Conservation (phyloP, 2,888 invertebrate genomes). For the Latheticus oryzae region DNA sequence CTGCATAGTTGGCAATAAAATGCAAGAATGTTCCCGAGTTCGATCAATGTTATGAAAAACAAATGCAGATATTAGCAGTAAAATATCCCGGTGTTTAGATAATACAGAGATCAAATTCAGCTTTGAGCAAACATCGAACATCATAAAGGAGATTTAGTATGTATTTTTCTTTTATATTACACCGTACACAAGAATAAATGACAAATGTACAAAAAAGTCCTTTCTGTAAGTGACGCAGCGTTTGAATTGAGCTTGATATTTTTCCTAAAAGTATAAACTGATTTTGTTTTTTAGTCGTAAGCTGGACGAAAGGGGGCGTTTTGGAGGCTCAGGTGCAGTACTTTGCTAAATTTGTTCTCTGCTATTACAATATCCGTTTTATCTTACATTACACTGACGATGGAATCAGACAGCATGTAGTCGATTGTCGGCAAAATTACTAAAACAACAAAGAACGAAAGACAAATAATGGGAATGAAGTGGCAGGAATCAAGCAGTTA, state of each 20-base stretch:
- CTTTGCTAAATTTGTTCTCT: slow-evolving; percentile 57
- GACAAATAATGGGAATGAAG: slow-evolving; percentile 1
- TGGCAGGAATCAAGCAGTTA: no score
- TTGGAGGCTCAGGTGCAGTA: slow-evolving; percentile 53
- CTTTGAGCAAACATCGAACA: no score
- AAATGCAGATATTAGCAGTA: no score
- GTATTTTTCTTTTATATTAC: no score
- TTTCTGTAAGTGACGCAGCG: slow-evolving; percentile 38
- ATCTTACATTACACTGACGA: slow-evolving; percentile 53
- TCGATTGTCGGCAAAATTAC: slow-evolving; percentile 12
- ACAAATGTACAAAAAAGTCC: slow-evolving; percentile 36
- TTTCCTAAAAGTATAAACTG: slow-evolving; percentile 30
- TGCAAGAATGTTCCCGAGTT: no score
- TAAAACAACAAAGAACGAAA: slow-evolving; percentile 2
- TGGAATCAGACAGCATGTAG: slow-evolving; percentile 50
- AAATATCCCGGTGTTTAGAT: no score
- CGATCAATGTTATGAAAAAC: no score
- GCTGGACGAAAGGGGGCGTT: slow-evolving; percentile 1
- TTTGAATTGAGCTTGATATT: slow-evolving; percentile 27
- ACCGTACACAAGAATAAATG: slow-evolving; percentile 43
- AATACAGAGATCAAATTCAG: no score
- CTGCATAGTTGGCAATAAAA: no score
- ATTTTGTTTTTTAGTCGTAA: slow-evolving; percentile 20
- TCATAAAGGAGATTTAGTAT: no score
- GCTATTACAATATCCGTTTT: slow-evolving; percentile 58